phyloP scores from a whole-genome alignment of 2,797 vertebrate species.

The Anabacerthia variegaticeps region DNA sequence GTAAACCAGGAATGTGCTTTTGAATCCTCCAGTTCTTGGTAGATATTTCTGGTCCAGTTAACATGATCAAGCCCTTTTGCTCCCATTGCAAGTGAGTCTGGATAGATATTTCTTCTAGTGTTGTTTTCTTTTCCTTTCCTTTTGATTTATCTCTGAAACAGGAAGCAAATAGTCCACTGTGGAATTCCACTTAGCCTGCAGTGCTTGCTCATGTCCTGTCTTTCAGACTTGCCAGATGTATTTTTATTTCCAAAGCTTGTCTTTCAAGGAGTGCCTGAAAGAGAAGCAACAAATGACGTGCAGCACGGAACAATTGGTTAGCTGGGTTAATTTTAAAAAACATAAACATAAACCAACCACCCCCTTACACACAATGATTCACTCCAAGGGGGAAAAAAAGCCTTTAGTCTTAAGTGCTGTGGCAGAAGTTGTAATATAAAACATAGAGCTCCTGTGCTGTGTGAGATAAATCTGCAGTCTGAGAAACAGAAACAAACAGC shows the following conservation, averaged over 20 bases:
- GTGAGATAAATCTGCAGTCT: not conserved
- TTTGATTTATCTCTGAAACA: not conserved
- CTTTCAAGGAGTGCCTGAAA: not conserved
- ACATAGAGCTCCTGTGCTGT: not conserved
- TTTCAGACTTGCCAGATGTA: not conserved
- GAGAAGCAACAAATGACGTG: not conserved
- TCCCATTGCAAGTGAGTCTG: not conserved
- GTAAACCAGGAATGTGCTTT: not conserved
- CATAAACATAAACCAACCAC: not conserved
- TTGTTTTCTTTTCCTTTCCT: not conserved
- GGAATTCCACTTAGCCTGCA: not conserved
- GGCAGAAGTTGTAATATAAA: not conserved
- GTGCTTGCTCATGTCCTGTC: not conserved
- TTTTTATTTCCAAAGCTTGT: conserved; percentile 27
- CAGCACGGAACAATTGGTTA: not conserved
- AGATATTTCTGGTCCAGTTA: not conserved
- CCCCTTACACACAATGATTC: not conserved
- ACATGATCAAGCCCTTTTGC: not conserved
- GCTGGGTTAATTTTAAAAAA: conserved; percentile 7
- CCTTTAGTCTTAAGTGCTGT: not conserved
- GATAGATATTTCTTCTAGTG: not conserved
- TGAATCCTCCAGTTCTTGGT: not conserved
- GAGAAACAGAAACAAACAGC: conserved; percentile 23
- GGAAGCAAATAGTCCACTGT: not conserved
- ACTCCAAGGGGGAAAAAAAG: not conserved